These are phyloP conservation scores for Drosophila setifemur DNA, from an alignment of 1,140 invertebrate species.

Conservation along the genomic window DNA sequence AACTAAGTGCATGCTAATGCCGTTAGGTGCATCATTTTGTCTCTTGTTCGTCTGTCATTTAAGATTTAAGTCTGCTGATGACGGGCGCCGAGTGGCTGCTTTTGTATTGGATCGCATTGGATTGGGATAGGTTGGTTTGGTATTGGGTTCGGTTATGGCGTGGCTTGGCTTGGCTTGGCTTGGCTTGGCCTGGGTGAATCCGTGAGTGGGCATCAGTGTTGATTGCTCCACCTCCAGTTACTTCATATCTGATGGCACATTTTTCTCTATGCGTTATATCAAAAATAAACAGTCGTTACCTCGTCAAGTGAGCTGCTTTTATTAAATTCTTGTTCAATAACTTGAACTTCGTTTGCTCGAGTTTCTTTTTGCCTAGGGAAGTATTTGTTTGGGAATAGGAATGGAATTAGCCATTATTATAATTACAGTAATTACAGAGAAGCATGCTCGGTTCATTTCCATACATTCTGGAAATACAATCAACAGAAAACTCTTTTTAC, in stretches of 20 bases:
- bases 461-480: too few relatives aligned
- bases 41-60: conserved; percentile 32
- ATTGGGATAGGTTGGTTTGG: background rate
- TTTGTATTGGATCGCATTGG: background rate
- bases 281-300: background rate
- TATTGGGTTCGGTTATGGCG: conserved; percentile 7
- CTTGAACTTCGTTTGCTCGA: too few relatives aligned
- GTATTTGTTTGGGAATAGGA: too few relatives aligned
- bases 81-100: conserved; percentile 9
- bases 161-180: too few relatives aligned
- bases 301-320: too few relatives aligned
- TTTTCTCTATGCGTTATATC: conserved; percentile 1
- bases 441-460: too few relatives aligned
- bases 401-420: too few relatives aligned
- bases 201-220: conserved; percentile 5
- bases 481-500: too few relatives aligned
- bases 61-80: background rate
- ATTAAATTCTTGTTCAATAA: too few relatives aligned
- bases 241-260: conserved; percentile 13
- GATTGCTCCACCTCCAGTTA: conserved; percentile 6
- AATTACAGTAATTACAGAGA: too few relatives aligned
- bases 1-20: conserved; percentile 59
- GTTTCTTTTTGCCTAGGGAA: too few relatives aligned
- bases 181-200: background rate
- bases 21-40: conserved; percentile 62